Base-by-base conservation (phyloP, 2,888 invertebrate species). In the Spodoptera picta region DNA sequence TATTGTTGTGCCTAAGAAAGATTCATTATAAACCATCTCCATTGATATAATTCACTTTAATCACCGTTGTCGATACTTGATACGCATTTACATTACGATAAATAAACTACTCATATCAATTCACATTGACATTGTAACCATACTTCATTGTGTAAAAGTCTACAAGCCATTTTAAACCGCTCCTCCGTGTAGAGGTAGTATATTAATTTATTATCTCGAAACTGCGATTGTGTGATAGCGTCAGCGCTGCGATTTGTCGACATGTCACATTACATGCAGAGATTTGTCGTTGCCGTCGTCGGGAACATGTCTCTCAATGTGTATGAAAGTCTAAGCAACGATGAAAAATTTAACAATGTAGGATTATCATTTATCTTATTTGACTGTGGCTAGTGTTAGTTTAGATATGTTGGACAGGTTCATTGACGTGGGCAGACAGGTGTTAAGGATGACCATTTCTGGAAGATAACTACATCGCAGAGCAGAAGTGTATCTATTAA, bases 181-280 rank as follows among this genome's bases (percentile, higher is more conserved):
- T 4, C 55, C 56, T 56, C 50, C 64, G 60, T 67, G 60, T 71
- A n/a, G n/a, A n/a, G n/a, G n/a, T n/a, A 48, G n/a, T 41, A 12
- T 41, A 46, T 51, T 65, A 63, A 75, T 71, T 65, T 75, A 71
- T 68, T 36, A 19, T 46, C n/a, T 24, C 14, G 31, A 46, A 9
- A 53, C 52, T 55, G 47, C 63, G 78, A 66, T 74, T 47, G 57
- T 64, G 14, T 53, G 75, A 76, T 75, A 78, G 44, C 10, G 62
- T 61, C 62, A 53, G 57, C 50, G 27, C n/a, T 43, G 49, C 41
- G 52, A 64, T 53, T 59, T 66, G 66, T 67, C 62, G 58, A 53
- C 57, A 43, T 36, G 68, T 55, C 48, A 48, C 63, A 54, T 48
- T 59, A 60, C 73, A 43, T 42, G 46, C 31, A 44, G 44, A 52